phyloP scores from a whole-genome alignment of 2,888 invertebrate genomes.

The Andricus quercusramuli region DNA sequence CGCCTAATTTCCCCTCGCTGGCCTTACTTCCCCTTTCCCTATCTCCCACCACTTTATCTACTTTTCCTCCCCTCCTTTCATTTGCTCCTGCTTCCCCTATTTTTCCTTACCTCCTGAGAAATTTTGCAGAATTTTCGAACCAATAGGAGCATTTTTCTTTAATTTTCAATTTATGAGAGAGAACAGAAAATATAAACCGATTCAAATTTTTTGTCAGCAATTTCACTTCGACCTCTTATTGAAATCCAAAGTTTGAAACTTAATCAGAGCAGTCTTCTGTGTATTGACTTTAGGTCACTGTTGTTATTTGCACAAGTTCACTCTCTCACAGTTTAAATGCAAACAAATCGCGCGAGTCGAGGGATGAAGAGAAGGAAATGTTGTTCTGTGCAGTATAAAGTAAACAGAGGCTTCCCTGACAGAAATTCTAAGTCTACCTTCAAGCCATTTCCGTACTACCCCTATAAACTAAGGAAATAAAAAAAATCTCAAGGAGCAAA shows the following conservation, averaged over 20 bases:
- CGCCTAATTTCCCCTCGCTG: too few species aligned
- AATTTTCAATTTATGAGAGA: too few species aligned
- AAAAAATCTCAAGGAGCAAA: too few species aligned
- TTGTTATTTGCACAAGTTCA: conserved; percentile 33
- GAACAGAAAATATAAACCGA: too few species aligned
- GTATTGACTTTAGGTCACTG: conserved; percentile 28
- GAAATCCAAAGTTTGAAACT: neutral
- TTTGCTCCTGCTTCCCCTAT: too few species aligned
- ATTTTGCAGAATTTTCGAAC: too few species aligned
- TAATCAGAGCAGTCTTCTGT: conserved; percentile 4
- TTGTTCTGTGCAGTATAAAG: conserved; percentile 27
- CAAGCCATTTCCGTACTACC: conserved; percentile 10
- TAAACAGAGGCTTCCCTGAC: conserved; percentile 19
- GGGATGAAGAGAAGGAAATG: conserved; percentile 24
- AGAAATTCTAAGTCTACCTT: conserved; percentile 20
- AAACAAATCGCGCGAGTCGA: conserved; percentile 20
- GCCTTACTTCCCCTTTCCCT: too few species aligned
- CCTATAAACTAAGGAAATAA: neutral
- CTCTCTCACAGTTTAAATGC: conserved; percentile 27
- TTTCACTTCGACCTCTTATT: neutral
- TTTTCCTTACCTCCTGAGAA: too few species aligned
- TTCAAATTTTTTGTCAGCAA: too few species aligned
- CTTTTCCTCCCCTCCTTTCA: too few species aligned
- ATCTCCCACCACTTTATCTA: fast-evolving
- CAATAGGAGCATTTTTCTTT: too few species aligned